Percentiles rank a stretch among this genome's conserved stretches.
phyloP scores from a whole-genome alignment of 1,140 invertebrate species.

The Drosophila novamexicana region DNA sequence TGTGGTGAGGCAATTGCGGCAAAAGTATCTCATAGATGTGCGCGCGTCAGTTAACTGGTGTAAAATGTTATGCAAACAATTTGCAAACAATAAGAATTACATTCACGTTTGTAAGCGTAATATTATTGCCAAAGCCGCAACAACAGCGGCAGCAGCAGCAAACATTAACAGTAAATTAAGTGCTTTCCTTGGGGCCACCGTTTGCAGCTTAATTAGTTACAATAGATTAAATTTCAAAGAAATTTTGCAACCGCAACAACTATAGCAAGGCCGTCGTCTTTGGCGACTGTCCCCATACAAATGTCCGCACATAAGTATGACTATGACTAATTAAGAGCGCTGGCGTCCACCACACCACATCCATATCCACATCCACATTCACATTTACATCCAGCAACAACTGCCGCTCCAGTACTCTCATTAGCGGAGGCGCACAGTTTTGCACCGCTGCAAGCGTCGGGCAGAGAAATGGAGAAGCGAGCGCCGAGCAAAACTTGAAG shows the following conservation, averaged over 20 bases:
- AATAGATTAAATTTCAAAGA: slow-evolving; percentile 83
- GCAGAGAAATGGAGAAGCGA: slow-evolving; percentile 1
- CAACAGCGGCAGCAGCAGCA: slow-evolving; percentile 33
- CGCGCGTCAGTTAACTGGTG: slow-evolving; percentile 54
- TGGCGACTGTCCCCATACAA: not conserved
- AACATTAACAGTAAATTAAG: slow-evolving; percentile 80
- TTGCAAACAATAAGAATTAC: slow-evolving; percentile 46
- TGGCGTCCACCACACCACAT: not conserved
- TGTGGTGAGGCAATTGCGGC: slow-evolving; percentile 21
- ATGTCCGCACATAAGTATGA: slow-evolving; percentile 40
- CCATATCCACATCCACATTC: not conserved
- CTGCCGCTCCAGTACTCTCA: slow-evolving; percentile 26
- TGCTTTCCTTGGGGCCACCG: slow-evolving; percentile 52
- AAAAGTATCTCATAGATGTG: slow-evolving; percentile 48
- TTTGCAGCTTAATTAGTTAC: slow-evolving; percentile 75
- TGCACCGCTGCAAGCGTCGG: slow-evolving; percentile 44
- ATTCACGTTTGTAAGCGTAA: not conserved
- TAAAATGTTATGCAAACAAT: slow-evolving; percentile 81
- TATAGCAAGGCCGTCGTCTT: slow-evolving; percentile 12
- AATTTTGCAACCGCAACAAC: slow-evolving; percentile 62
- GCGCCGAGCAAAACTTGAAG: not conserved
- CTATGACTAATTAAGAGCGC: slow-evolving; percentile 77
- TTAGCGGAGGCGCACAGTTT: slow-evolving; percentile 48
- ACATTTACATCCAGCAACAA: not conserved
- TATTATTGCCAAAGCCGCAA: slow-evolving; percentile 66